Evolutionary conservation across 2,113 vertebrate genomes (phyloP), one percentile per base, ranked within the genome.

Genomic region (Prietella phreatophila): DNA sequence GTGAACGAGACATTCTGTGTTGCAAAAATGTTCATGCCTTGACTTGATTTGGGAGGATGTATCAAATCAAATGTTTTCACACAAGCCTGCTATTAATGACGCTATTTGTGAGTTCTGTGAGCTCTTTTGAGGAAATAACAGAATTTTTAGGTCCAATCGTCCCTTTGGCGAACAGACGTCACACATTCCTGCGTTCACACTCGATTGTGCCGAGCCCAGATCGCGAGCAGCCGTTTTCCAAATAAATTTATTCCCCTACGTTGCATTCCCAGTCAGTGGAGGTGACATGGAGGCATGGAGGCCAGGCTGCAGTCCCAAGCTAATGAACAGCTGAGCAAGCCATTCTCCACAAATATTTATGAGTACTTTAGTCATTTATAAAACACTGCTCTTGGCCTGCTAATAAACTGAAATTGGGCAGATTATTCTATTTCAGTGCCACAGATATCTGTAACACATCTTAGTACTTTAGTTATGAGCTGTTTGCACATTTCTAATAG

Each of bases 1-100:
- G 91, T 93, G 91, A 90, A 93, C 85, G 50, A 7, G 1, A 83
- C 84, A 39, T 87, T 84, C 47, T 69, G 71, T 86, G 47, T 47
- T 82, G 80, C 67, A 82, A 86, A 90, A 76, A 60, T 73, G 80
- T 91, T 83, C 92, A 4, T 92, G 94, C 92, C 93, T 92, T 90
- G 91, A 94, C 92, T 90, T 92, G 93, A 94, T 88, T 61, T 65
- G 65, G 47, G n/a, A 84, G 87, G 84, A 89, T 87, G 79, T 88
- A 79, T 85, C 84, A 5, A 19, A 90, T 90, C 87, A 75, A 88
- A 47, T 47, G 87, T 87, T 81, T 84, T 78, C 75, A 65, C 60
- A 88, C 36, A 91, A 90, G 85, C 90, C 60, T 55, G 15, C 58
- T 63, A 91, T 82, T 86, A 53, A 83, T 67, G 81, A 85, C 42